Percentiles rank a stretch among this genome's conserved stretches.
phyloP scores from a whole-genome alignment of 1,140 invertebrate genomes.

The Lordiphosa stackelbergi region DNA sequence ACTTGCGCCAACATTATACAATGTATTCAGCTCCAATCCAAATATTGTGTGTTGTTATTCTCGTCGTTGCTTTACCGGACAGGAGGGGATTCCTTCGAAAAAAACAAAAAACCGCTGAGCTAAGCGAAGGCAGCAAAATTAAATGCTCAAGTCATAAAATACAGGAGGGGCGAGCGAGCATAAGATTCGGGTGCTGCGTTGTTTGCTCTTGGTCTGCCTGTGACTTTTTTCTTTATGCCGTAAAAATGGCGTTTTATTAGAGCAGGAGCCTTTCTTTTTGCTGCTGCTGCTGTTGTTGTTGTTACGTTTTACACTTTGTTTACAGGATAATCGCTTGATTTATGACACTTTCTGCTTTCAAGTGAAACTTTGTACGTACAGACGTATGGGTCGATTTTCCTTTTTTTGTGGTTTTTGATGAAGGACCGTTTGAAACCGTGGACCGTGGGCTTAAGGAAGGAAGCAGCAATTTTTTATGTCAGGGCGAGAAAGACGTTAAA shows the following conservation, averaged over 20 bases:
- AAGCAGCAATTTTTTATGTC: conserved; percentile 12
- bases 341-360: conserved; percentile 64
- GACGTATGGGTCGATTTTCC: conserved; percentile 10
- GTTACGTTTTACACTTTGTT: conserved; percentile 70
- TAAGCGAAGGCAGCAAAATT: conserved; percentile 43
- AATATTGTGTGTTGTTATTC: conserved; percentile 13
- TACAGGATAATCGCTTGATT: conserved; percentile 73
- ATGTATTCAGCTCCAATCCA: conserved; percentile 50
- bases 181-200: conserved; percentile 8
- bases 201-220: conserved; percentile 19
- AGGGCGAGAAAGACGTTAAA: conserved; percentile 44
- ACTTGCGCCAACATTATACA: conserved; percentile 61
- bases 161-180: conserved; percentile 10
- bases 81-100: not conserved
- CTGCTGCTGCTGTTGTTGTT: conserved; percentile 15
- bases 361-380: conserved; percentile 36
- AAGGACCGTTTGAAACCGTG: conserved; percentile 27
- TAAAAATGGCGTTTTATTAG: conserved; percentile 46
- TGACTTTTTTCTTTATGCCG: conserved; percentile 27
- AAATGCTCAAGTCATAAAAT: conserved; percentile 62
- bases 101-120: conserved; percentile 4
- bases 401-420: conserved; percentile 34
- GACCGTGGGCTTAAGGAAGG: conserved; percentile 10
- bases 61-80: not conserved
- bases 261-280: conserved; percentile 22